Percentiles rank a stretch among this genome's conserved stretches.
Evolutionary conservation across 2,888 invertebrate genomes (phyloP).

Genomic region (Dendrolimus pini): DNA sequence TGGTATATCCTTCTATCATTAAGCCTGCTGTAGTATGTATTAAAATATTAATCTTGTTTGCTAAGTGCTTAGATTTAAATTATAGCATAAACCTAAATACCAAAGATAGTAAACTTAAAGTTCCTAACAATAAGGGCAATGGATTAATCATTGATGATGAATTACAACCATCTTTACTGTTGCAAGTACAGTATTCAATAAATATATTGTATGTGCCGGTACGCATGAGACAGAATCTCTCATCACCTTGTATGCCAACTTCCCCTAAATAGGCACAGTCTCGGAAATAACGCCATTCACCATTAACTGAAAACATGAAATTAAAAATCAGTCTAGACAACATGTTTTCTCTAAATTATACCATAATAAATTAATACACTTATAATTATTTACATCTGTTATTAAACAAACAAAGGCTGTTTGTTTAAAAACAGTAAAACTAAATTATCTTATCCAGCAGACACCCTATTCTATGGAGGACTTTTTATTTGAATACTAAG

Average conservation of each 20-base stretch:
- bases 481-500: no score
- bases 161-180: slow-evolving; percentile 95
- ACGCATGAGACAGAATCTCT: slow-evolving; percentile 92
- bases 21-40: no score
- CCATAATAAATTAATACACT: no score
- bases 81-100: not conserved
- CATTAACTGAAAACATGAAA: slow-evolving; percentile 79
- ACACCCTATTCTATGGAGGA: no score
- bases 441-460: no score
- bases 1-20: no score
- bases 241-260: slow-evolving; percentile 92
- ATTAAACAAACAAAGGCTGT: no score
- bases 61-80: not conserved
- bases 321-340: not conserved
- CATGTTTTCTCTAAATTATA: no score
- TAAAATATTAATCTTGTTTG: no score
- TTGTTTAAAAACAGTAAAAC: no score
- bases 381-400: no score
- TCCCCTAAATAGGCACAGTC: slow-evolving; percentile 94
- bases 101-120: not conserved
- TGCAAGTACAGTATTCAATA: slow-evolving; percentile 95
- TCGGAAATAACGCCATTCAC: slow-evolving; percentile 92
- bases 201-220: slow-evolving; percentile 96
- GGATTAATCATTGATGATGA: slow-evolving; percentile 64
- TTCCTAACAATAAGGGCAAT: slow-evolving; percentile 30